These are phyloP conservation scores for Agonopterix arenella DNA, from an alignment of 2,888 invertebrate genomes.

Conservation along the genomic window DNA sequence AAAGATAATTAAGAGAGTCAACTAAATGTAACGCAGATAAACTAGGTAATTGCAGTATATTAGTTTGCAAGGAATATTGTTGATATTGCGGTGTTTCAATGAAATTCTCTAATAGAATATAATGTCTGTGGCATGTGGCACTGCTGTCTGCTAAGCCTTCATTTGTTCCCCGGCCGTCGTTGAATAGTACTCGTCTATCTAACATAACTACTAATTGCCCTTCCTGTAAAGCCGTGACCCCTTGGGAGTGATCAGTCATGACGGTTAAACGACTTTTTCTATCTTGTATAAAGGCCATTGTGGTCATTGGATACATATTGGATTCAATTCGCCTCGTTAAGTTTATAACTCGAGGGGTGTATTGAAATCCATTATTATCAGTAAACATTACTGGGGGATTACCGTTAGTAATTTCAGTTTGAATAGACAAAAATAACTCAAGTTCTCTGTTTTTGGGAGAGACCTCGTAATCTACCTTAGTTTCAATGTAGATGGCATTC, in stretches of 20 bases:
- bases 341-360: conserved; percentile 85
- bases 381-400: conserved; percentile 88
- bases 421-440: conserved; percentile 92
- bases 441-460: conserved; percentile 91
- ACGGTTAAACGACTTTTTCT: conserved; percentile 81
- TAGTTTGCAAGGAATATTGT: conserved; percentile 5
- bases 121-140: conserved; percentile 70
- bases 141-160: conserved; percentile 95
- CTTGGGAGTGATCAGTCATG: conserved; percentile 93
- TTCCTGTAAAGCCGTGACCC: conserved; percentile 90
- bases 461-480: conserved; percentile 87
- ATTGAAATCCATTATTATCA: conserved; percentile 95
- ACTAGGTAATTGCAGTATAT: conserved; percentile 41
- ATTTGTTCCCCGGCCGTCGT: conserved; percentile 95
- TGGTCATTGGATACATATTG: conserved; percentile 96
- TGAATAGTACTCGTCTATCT: conserved; percentile 92
- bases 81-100: conserved; percentile 11
- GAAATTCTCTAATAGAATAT: conserved; percentile 54
- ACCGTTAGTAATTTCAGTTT: conserved; percentile 88
- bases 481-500: conserved; percentile 86
- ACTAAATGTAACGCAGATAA: conserved; percentile 41
- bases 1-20: conserved; percentile 34
- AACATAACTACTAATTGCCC: conserved; percentile 95
- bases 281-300: conserved; percentile 91
- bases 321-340: conserved; percentile 91